Percentiles rank a stretch among this genome's conserved stretches.
Conservation (phyloP, 2,797 vertebrate genomes). For the Mormyrops attenuatus region DNA sequence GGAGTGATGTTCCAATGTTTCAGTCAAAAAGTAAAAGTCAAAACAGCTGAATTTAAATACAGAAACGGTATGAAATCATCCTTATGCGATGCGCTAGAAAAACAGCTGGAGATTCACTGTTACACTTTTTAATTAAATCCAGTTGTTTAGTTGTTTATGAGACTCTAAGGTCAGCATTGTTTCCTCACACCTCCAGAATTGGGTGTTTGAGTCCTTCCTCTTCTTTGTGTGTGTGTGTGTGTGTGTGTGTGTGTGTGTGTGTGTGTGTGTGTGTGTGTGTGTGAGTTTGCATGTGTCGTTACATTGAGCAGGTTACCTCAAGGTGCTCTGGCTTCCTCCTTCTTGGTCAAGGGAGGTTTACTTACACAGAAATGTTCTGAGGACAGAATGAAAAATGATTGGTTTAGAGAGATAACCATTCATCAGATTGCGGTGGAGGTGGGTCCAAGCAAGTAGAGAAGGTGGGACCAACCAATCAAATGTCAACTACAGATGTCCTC, state of each 20-base stretch:
- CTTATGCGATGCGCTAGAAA: background rate
- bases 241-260: background rate
- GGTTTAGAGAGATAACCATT: background rate
- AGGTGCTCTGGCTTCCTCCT: background rate
- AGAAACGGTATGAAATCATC: background rate
- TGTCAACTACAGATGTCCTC: background rate
- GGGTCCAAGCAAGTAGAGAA: background rate
- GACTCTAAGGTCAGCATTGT: background rate
- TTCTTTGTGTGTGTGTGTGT: background rate
- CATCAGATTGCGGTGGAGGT: background rate
- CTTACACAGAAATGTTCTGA: background rate
- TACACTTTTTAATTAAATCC: background rate
- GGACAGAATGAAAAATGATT: background rate
- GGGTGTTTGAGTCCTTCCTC: background rate
- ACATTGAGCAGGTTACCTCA: background rate
- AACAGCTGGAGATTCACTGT: background rate
- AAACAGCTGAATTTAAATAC: background rate
- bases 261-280: background rate
- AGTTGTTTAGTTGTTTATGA: background rate
- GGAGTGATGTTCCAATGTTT: background rate
- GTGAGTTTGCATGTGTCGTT: background rate
- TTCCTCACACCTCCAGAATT: background rate
- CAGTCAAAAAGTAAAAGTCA: background rate
- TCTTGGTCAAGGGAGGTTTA: background rate
- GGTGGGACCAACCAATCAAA: background rate